Conservation (phyloP, 2,888 invertebrate species). For the Salpingus planirostris region DNA sequence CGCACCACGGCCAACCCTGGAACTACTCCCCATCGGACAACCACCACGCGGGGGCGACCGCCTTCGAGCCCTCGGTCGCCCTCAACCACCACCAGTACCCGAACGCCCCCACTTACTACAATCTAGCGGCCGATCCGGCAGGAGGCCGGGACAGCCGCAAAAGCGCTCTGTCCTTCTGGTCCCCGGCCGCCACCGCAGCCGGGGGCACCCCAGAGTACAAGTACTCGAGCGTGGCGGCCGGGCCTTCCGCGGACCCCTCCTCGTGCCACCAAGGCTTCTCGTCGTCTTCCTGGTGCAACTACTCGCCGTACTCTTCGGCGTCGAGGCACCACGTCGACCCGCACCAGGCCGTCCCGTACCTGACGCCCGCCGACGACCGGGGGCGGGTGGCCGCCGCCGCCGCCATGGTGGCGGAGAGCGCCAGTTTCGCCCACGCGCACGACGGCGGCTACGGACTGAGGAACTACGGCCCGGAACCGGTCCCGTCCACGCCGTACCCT, state of each 20-base stretch:
- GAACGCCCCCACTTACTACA: constrained; percentile 65
- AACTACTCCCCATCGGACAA: constrained; percentile 60
- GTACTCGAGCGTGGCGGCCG: constrained; percentile 43
- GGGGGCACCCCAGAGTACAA: constrained; percentile 54
- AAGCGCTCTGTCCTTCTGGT: constrained; percentile 58
- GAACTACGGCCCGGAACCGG: constrained; percentile 65
- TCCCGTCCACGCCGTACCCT: constrained; percentile 67
- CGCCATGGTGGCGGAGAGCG: constrained; percentile 50
- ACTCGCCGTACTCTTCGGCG: constrained; percentile 50
- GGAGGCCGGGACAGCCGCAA: constrained; percentile 53
- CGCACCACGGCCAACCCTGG: constrained; percentile 61
- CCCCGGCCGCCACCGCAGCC: constrained; percentile 50
- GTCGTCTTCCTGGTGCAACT: constrained; percentile 67
- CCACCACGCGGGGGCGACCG: constrained; percentile 43
- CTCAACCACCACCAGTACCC: constrained; percentile 59
- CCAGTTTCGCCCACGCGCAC: constrained; percentile 61
- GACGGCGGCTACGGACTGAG: constrained; percentile 58
- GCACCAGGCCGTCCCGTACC: constrained; percentile 56
- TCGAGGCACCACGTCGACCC: constrained; percentile 52
- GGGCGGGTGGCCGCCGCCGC: constrained; percentile 52
- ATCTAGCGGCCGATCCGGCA: constrained; percentile 56
- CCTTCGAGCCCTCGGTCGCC: constrained; percentile 52
- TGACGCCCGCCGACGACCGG: constrained; percentile 60
- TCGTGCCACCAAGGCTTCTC: constrained; percentile 62
- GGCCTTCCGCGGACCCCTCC: constrained; percentile 46